phyloP scores from a whole-genome alignment of 1,140 invertebrate species.

The Planococcus citri region DNA sequence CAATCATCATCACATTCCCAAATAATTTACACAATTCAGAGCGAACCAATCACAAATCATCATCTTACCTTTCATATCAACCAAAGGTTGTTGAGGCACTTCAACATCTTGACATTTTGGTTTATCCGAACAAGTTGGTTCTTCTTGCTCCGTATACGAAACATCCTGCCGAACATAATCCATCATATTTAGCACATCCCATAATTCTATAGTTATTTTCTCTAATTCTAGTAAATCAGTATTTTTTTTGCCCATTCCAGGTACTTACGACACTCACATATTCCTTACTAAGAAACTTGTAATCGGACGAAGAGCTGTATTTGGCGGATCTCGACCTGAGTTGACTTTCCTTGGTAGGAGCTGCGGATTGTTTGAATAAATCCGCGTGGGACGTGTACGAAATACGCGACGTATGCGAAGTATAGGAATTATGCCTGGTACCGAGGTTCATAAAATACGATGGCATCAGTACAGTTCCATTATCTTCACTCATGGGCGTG shows the following conservation, averaged over 20 bases:
- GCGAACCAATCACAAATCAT: too few species aligned
- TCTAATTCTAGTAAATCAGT: too few species aligned
- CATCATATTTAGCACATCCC: not conserved
- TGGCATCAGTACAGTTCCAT: slow-evolving; percentile 83
- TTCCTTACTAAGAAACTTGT: slow-evolving; percentile 35
- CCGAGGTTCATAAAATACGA: slow-evolving; percentile 71
- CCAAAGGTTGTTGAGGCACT: not conserved
- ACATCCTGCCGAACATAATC: not conserved
- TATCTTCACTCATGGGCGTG: slow-evolving; percentile 95
- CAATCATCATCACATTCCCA: too few species aligned
- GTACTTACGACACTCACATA: slow-evolving; percentile 44
- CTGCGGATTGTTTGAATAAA: slow-evolving; percentile 53
- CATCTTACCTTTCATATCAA: slow-evolving; percentile 13
- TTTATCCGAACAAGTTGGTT: not conserved
- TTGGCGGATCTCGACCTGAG: slow-evolving; percentile 59
- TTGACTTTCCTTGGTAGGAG: slow-evolving; percentile 70
- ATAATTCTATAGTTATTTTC: not conserved
- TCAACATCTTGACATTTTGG: not conserved
- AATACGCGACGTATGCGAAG: slow-evolving; percentile 78
- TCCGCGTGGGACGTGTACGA: slow-evolving; percentile 90
- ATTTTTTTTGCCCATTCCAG: not conserved
- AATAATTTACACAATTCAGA: too few species aligned
- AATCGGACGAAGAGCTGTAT: slow-evolving; percentile 25
- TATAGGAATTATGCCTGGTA: slow-evolving; percentile 68
- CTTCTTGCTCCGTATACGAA: slow-evolving; percentile 10